Evolutionary conservation across 2,113 vertebrate genomes (phyloP).

Genomic region (Morone chrysops): DNA sequence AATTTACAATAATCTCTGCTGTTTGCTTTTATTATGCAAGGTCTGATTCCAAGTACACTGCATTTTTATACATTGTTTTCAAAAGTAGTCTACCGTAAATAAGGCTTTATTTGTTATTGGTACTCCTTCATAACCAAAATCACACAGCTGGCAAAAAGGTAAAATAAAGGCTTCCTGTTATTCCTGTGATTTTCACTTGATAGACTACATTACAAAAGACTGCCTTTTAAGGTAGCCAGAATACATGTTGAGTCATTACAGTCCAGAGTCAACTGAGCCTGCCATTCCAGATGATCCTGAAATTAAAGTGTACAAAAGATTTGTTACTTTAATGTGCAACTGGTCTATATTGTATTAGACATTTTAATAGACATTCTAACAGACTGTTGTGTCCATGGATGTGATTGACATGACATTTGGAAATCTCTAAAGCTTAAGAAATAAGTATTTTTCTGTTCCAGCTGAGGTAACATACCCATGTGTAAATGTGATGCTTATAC

Average conservation of each 20-base stretch:
- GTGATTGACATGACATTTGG: conserved; percentile 23
- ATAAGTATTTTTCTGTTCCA: conserved; percentile 14
- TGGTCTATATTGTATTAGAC: conserved; percentile 30
- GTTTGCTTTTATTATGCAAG: conserved; percentile 58
- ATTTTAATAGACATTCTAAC: conserved; percentile 35
- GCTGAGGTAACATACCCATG: conserved; percentile 29
- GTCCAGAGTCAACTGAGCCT: conserved; percentile 34
- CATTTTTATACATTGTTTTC: conserved; percentile 60
- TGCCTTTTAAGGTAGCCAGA: conserved; percentile 46
- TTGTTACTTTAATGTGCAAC: conserved; percentile 32
- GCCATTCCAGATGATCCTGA: conserved; percentile 35
- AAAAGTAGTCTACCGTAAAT: conserved; percentile 43
- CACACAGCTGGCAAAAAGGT: conserved; percentile 63
- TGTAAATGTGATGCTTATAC: conserved; percentile 47
- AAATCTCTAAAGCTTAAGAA: conserved; percentile 32
- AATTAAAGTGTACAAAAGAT: conserved; percentile 22
- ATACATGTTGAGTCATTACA: conserved; percentile 15
- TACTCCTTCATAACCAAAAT: conserved; percentile 61
- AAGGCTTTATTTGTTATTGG: conserved; percentile 39
- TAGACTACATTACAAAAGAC: conserved; percentile 41
- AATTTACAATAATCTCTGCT: background rate
- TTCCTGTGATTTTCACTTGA: conserved; percentile 30
- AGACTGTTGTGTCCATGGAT: conserved; percentile 28
- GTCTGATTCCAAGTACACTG: conserved; percentile 67
- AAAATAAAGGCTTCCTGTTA: conserved; percentile 43